Evolutionary conservation across 2,888 invertebrate species (phyloP).

Genomic region (Fragum sueziense): DNA sequence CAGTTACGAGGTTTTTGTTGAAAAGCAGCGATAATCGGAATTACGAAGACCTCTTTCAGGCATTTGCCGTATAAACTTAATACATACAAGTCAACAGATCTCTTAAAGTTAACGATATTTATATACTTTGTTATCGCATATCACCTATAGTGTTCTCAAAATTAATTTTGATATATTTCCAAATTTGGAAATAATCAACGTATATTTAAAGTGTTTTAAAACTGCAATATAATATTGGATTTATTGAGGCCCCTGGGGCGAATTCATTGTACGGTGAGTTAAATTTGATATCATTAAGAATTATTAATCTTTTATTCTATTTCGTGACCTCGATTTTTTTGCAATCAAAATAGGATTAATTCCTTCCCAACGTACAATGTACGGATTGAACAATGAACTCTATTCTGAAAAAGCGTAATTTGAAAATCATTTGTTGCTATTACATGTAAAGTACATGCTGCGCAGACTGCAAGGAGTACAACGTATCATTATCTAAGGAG

Average conservation of each 20-base stretch:
- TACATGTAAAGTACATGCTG: too few relatives aligned
- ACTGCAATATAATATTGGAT: neutral
- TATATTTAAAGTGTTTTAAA: neutral
- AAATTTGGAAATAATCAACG: neutral
- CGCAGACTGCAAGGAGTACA: too few relatives aligned
- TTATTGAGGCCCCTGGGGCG: neutral
- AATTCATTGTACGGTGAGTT: neutral
- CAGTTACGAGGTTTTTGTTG: too few relatives aligned
- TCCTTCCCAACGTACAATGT: too few relatives aligned
- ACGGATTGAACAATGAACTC: too few relatives aligned
- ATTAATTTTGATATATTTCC: neutral
- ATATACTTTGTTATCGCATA: neutral
- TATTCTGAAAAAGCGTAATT: too few relatives aligned
- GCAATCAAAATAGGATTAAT: too few relatives aligned
- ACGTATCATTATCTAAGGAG: too few relatives aligned
- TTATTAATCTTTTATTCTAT: neutral
- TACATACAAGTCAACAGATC: too few relatives aligned
- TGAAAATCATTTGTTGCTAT: too few relatives aligned
- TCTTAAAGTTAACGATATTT: too few relatives aligned
- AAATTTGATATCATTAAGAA: neutral
- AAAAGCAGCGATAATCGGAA: too few relatives aligned
- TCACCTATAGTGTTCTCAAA: neutral
- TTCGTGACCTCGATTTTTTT: neutral
- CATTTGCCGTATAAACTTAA: neutral
- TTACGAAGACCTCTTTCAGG: neutral